Percentiles rank a stretch among this genome's conserved stretches.
Conservation (phyloP, 2,113 vertebrate species). For the Clarias gariepinus region DNA sequence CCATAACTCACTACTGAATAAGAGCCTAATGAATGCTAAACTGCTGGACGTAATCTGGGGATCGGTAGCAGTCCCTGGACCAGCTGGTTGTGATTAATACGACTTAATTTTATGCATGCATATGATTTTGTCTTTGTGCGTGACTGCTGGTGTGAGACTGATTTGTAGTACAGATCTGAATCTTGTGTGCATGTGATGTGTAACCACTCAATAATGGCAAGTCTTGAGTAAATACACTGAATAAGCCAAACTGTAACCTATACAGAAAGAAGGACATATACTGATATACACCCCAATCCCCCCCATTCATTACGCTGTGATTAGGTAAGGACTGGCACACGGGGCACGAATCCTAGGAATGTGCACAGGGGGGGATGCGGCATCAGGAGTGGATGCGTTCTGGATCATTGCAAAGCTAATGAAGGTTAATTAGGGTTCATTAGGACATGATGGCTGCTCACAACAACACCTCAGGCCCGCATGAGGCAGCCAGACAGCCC, state of each 20-base stretch:
- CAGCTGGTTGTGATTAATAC: conserved; percentile 66
- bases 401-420: conserved; percentile 60
- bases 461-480: conserved; percentile 40
- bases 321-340: conserved; percentile 7
- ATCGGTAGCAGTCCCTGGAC: conserved; percentile 63
- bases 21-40: conserved; percentile 62
- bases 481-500: conserved; percentile 27
- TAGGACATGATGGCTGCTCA: conserved; percentile 51
- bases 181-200: not conserved
- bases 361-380: conserved; percentile 45
- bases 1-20: conserved; percentile 64
- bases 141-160: conserved; percentile 4
- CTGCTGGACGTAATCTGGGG: conserved; percentile 57
- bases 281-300: not conserved
- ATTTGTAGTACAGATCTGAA: not conserved
- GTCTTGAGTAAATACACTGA: conserved; percentile 2
- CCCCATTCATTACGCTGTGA: not conserved
- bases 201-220: not conserved
- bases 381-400: conserved; percentile 39
- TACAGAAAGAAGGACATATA: conserved; percentile 20
- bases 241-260: not conserved
- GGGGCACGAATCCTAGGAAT: conserved; percentile 41
- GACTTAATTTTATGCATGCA: conserved; percentile 44
- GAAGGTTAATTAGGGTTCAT: conserved; percentile 65
- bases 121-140: not conserved